Percentiles rank a stretch among this genome's conserved stretches.
phyloP scores from a whole-genome alignment of 2,888 invertebrate genomes.

The Thymelicus lineola region DNA sequence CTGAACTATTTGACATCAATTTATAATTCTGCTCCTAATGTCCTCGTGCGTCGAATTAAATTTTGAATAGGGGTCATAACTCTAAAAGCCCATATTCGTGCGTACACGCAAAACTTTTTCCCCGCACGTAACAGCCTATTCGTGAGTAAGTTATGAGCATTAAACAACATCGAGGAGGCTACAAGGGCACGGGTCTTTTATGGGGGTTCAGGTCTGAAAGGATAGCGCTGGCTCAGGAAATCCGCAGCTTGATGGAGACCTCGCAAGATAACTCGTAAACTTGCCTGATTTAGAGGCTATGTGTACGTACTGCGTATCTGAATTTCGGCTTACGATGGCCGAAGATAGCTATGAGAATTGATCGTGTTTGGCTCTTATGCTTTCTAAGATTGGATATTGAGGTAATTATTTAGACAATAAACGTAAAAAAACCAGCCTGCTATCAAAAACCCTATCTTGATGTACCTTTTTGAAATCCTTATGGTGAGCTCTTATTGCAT shows the following conservation, averaged over 20 bases:
- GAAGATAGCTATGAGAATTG: not conserved
- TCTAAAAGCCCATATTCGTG: conserved; percentile 32
- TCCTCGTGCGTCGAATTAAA: conserved; percentile 14
- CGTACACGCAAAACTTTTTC: conserved; percentile 50
- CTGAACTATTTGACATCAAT: too few species aligned
- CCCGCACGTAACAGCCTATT: conserved; percentile 63
- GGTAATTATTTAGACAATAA: not conserved
- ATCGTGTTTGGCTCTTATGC: not conserved
- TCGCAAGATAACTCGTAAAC: conserved; percentile 53
- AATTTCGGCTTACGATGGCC: conserved; percentile 43
- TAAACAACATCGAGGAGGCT: conserved; percentile 57
- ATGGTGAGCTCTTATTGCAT: too few species aligned
- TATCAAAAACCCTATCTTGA: too few species aligned
- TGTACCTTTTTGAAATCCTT: too few species aligned
- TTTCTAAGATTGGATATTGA: not conserved
- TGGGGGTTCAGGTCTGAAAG: conserved; percentile 45
- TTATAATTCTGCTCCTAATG: not conserved
- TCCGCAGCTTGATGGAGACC: conserved; percentile 57
- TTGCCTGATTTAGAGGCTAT: conserved; percentile 54
- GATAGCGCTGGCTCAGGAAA: conserved; percentile 51
- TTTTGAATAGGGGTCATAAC: conserved; percentile 23
- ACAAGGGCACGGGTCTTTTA: conserved; percentile 44
- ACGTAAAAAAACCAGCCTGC: too few species aligned
- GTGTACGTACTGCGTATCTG: conserved; percentile 30
- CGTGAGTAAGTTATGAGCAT: conserved; percentile 66